Evolutionary conservation across 1,140 invertebrate species (phyloP).

Genomic region (Papilio dardanus): DNA sequence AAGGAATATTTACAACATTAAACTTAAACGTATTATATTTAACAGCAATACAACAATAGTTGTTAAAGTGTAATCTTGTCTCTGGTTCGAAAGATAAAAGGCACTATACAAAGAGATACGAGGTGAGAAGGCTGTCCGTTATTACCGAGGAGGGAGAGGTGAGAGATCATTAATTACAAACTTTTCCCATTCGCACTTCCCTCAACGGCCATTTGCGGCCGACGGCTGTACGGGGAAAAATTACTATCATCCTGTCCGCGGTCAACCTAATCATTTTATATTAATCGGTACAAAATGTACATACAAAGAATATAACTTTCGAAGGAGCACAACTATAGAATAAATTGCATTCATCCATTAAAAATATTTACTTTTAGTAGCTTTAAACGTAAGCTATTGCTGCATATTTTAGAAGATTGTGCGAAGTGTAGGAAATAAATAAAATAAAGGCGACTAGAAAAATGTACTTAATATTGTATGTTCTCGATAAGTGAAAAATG

Average conservation of each 20-base stretch:
- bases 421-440: too few species aligned
- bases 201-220: slow-evolving; percentile 23
- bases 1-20: too few species aligned
- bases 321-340: too few species aligned
- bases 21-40: too few species aligned
- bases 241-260: not conserved
- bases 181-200: slow-evolving; percentile 33
- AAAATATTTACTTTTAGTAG: too few species aligned
- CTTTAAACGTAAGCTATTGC: too few species aligned
- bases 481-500: too few species aligned
- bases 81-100: slow-evolving; percentile 8
- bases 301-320: too few species aligned
- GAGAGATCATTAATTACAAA: slow-evolving; percentile 32
- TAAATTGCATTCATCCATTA: too few species aligned
- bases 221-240: not conserved
- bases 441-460: too few species aligned
- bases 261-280: not conserved
- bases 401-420: too few species aligned
- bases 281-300: slow-evolving; percentile 1
- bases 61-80: not conserved
- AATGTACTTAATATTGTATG: too few species aligned
- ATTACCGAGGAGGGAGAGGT: slow-evolving; percentile 23
- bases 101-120: slow-evolving; percentile 17
- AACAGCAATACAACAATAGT: not conserved
- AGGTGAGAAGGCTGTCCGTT: slow-evolving; percentile 27